These are phyloP conservation scores for Dryoscopus gambensis DNA, from an alignment of 2,113 vertebrate species.

Conservation along the genomic window DNA sequence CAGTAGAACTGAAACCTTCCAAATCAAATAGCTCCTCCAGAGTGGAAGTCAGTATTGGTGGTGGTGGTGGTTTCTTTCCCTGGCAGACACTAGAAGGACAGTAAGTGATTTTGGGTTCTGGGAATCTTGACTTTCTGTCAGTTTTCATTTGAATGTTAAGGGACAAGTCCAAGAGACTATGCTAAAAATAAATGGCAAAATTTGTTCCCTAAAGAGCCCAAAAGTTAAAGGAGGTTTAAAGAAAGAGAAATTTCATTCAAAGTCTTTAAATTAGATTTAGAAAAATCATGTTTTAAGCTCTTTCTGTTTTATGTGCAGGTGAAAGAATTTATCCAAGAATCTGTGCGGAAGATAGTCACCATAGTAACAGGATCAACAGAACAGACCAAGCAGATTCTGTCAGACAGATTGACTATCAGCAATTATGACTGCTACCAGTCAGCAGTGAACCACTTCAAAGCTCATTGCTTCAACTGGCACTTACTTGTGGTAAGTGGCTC, in stretches of 20 bases:
- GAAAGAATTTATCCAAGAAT: conserved; percentile 76
- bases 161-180: not conserved
- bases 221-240: not conserved
- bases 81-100: not conserved
- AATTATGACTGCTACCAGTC: conserved; percentile 81
- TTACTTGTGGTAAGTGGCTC: conserved; percentile 71
- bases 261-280: conserved; percentile 20
- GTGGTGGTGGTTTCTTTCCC: not conserved
- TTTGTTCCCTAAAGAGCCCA: not conserved
- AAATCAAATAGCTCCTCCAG: not conserved
- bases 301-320: conserved; percentile 35
- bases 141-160: not conserved
- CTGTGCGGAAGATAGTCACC: conserved; percentile 75
- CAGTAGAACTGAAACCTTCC: not conserved
- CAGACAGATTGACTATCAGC: conserved; percentile 65
- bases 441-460: conserved; percentile 78
- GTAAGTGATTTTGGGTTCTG: not conserved
- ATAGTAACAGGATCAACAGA: conserved; percentile 62
- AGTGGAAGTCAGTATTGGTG: not conserved
- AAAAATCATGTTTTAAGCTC: not conserved
- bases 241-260: not conserved
- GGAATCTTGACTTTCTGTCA: not conserved
- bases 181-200: not conserved
- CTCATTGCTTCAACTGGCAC: conserved; percentile 93
- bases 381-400: conserved; percentile 63